A percentile compares a stretch with the other conserved stretches of the same genome.
Conservation (phyloP, 2,888 invertebrate genomes). For the Merodon equestris region DNA sequence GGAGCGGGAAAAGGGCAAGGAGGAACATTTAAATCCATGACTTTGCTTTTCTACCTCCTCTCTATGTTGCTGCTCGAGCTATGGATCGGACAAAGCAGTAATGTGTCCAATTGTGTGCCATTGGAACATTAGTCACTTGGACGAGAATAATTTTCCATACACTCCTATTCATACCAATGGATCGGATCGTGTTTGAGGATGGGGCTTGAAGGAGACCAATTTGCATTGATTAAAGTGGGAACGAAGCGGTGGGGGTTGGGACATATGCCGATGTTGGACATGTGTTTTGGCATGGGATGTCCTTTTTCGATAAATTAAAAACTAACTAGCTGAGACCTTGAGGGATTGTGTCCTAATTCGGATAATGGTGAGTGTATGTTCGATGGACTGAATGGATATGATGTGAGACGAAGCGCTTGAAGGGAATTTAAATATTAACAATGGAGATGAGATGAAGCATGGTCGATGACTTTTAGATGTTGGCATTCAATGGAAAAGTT, state of each 20-base stretch:
- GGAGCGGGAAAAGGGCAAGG: background rate
- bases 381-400: too few species aligned
- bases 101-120: conserved; percentile 60
- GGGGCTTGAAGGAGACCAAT: conserved; percentile 44
- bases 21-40: conserved; percentile 51
- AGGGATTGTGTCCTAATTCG: background rate
- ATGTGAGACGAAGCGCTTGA: too few species aligned
- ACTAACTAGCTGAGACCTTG: background rate
- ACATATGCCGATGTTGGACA: too few species aligned
- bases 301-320: conserved; percentile 4
- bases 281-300: conserved; percentile 7
- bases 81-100: conserved; percentile 36
- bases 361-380: too few species aligned
- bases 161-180: too few species aligned
- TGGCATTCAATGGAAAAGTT: too few species aligned
- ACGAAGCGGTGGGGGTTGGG: background rate
- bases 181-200: conserved; percentile 5
- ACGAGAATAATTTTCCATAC: conserved; percentile 53
- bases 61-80: background rate
- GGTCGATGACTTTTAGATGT: too few species aligned
- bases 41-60: conserved; percentile 11
- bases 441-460: too few species aligned
- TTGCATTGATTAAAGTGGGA: conserved; percentile 60
- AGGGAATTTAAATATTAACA: too few species aligned
- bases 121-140: conserved; percentile 58